Evolutionary conservation across 2,888 invertebrate genomes (phyloP).

Genomic region (Ormyrus labotus): DNA sequence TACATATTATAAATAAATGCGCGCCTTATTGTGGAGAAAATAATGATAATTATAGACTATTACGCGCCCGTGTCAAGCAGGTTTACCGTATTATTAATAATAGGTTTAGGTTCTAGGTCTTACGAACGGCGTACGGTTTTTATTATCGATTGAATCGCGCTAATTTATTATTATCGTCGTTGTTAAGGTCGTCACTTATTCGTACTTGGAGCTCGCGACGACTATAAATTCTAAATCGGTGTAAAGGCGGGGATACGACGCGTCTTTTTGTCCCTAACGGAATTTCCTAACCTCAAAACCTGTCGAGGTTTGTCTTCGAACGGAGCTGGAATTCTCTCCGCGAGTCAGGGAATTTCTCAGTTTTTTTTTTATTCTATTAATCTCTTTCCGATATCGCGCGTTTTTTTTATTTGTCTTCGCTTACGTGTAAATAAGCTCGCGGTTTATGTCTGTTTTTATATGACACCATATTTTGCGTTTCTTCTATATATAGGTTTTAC

Average conservation of each 20-base stretch:
- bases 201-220: neutral
- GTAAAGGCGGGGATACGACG: neutral
- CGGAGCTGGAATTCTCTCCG: too few relatives aligned
- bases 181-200: too few relatives aligned
- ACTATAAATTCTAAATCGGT: constrained; percentile 18
- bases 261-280: neutral
- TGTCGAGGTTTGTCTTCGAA: neutral
- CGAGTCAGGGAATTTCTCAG: too few relatives aligned
- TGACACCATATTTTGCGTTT: neutral
- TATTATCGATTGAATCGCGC: too few relatives aligned
- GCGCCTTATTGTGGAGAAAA: neutral
- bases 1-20: constrained; percentile 23
- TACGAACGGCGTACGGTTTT: neutral
- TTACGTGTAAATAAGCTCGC: too few relatives aligned
- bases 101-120: constrained; percentile 25
- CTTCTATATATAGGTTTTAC: neutral
- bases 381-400: too few relatives aligned
- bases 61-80: constrained; percentile 1
- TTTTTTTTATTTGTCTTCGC: too few relatives aligned
- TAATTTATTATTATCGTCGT: too few relatives aligned
- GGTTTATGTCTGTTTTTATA: too few relatives aligned
- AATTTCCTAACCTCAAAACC: neutral
- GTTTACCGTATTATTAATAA: neutral
- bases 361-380: too few relatives aligned
- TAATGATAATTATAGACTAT: neutral